Conservation (phyloP, 2,113 vertebrate genomes). For the Uropsilus gracilis region DNA sequence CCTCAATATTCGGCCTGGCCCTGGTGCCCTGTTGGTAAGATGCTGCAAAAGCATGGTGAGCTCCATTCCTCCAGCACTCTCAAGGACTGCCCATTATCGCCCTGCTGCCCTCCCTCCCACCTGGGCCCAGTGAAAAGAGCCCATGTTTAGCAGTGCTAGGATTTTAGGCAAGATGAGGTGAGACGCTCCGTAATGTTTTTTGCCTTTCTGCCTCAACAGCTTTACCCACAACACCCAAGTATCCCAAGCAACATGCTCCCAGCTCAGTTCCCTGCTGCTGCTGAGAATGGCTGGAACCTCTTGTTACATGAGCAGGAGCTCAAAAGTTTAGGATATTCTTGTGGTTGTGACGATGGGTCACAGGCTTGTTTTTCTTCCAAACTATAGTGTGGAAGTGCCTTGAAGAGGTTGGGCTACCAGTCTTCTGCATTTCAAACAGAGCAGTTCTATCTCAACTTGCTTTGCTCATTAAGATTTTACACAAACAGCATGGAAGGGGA, state of each 20-base stretch:
- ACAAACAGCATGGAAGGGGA: neutral
- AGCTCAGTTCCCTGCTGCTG: neutral
- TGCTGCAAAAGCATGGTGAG: neutral
- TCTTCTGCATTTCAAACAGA: neutral
- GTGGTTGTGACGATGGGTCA: neutral
- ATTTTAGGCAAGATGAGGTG: neutral
- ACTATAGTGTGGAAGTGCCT: neutral
- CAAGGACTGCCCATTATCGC: neutral
- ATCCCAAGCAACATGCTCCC: neutral
- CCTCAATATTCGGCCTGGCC: neutral
- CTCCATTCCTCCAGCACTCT: neutral
- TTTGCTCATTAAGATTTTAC: constrained; percentile 3
- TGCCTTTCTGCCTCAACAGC: neutral
- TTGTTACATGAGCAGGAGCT: neutral
- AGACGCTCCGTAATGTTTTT: neutral
- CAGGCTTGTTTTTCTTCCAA: neutral
- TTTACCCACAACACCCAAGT: neutral
- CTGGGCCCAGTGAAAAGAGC: neutral
- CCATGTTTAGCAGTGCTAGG: neutral
- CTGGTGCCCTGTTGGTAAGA: neutral
- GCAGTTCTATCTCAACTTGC: neutral
- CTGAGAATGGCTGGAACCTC: neutral
- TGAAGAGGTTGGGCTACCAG: neutral
- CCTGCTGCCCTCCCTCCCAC: no score
- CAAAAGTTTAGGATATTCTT: neutral